Evolutionary conservation across 2,888 invertebrate genomes (phyloP), one percentile per base, ranked within the genome.

Genomic region (Molanna angustata): DNA sequence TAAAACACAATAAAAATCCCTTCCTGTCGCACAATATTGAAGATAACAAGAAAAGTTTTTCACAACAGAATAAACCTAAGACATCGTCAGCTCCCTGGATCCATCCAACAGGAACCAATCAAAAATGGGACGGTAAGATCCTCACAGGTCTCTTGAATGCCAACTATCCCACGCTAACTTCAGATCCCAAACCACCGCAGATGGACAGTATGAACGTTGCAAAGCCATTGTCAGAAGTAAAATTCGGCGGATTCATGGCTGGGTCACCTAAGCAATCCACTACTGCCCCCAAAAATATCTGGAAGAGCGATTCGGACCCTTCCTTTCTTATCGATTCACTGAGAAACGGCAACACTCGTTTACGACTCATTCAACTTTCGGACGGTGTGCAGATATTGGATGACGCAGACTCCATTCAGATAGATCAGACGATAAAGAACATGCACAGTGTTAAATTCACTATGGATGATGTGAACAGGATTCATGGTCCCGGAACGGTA

Each of bases 151-250:
- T 46, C 13, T 13, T 40, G 14, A 49, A 13, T 39, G 19, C 32
- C 13, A 32, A 43, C 43, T 33, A 13, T 33, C n/a, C 43, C 9
- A 42, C 42, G 11, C 41, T 20, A 14, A n/a, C 20, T 17, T 4
- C 18, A 3, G 41, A 41, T 6, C 6, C 3, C 4, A 41, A 41
- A 20, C 18, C n/a, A 13, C 2, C 21, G 4, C 3, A 2, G 2
- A 9, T 41, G 18, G 43, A 27, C 7, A n/a, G 4, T 4, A 11
- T 16, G 7, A 35, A 35, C 4, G 13, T 16, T 4, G 11, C 40
- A 4, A 49, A 54, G 45, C 49, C 49, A 3, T 22, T 45, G 9
- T 33, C 49, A 2, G 54, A 54, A 33, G 45, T 49, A 13, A 55
- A 52, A 43, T 47, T 43, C 9, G 42, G 35, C 6, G 45, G 48